These are phyloP conservation scores for Passer montanus DNA, from an alignment of 2,113 vertebrate species.

Conservation along the genomic window DNA sequence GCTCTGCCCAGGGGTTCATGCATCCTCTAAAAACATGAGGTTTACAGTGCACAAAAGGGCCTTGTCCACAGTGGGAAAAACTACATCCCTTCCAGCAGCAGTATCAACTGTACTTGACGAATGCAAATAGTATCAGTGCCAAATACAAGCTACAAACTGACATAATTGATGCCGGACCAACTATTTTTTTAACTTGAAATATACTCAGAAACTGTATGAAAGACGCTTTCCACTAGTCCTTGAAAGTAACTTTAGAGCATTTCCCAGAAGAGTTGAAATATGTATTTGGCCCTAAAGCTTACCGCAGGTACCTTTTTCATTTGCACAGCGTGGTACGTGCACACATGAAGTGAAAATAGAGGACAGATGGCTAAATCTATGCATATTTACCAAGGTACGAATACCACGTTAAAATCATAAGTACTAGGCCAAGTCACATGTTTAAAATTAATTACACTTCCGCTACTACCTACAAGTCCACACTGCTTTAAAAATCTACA, in stretches of 20 bases:
- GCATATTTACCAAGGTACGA: not conserved
- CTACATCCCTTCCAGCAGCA: not conserved
- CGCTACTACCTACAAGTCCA: constrained; percentile 27
- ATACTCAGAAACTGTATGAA: not conserved
- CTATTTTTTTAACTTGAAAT: not conserved
- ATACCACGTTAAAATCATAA: not conserved
- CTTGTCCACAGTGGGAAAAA: not conserved
- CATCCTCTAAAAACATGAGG: not conserved
- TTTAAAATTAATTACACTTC: constrained; percentile 47
- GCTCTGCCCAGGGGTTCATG: not conserved
- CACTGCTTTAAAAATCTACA: constrained; percentile 41
- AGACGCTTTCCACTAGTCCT: not conserved
- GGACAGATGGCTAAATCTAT: constrained; percentile 30
- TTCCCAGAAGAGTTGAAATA: not conserved
- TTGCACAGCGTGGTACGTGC: not conserved
- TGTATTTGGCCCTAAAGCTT: not conserved
- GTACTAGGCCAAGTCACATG: constrained; percentile 16
- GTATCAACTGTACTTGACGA: not conserved
- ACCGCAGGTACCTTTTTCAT: not conserved
- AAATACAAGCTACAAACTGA: not conserved
- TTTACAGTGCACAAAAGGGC: not conserved
- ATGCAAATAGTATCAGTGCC: not conserved
- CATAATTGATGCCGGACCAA: not conserved
- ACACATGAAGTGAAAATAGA: not conserved
- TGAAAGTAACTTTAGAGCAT: not conserved